Percentiles rank a stretch among this genome's conserved stretches.
phyloP scores from a whole-genome alignment of 2,113 vertebrate genomes.

The Ornithorhynchus anatinus region DNA sequence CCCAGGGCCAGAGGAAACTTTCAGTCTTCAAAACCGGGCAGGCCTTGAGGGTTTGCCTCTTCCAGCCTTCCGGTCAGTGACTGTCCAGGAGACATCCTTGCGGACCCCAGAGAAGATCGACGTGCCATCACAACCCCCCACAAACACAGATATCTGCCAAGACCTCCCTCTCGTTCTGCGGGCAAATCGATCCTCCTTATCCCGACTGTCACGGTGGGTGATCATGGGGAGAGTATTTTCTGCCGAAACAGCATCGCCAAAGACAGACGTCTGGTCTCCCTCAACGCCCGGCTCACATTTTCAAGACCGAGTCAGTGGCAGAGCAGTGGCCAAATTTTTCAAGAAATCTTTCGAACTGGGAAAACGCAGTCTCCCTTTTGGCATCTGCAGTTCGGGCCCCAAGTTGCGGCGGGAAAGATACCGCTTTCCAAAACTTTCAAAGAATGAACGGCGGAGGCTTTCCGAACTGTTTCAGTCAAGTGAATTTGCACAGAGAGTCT shows the following conservation, averaged over 20 bases:
- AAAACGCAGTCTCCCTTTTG: background rate
- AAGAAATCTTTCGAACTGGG: background rate
- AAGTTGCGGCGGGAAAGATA: too few relatives aligned
- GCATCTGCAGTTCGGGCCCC: background rate
- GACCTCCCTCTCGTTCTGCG: background rate
- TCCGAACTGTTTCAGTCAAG: too few relatives aligned
- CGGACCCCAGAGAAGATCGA: conserved; percentile 13
- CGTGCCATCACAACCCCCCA: background rate
- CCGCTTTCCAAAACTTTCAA: too few relatives aligned
- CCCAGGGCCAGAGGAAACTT: background rate
- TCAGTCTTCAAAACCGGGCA: conserved; percentile 40
- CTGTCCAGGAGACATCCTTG: conserved; percentile 47
- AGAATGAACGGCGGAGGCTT: too few relatives aligned
- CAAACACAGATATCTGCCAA: background rate
- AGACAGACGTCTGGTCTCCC: background rate
- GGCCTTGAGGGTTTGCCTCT: conserved; percentile 23
- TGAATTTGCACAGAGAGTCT: too few relatives aligned
- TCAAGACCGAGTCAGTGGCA: background rate
- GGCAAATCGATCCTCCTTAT: background rate
- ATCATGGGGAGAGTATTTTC: background rate
- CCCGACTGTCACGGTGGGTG: background rate
- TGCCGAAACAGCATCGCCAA: background rate
- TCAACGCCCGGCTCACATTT: background rate
- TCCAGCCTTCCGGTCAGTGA: conserved; percentile 29
- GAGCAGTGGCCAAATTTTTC: background rate